Evolutionary conservation across 92 coral and sea anemone species (phyloP).

Genomic region (Bergia sp.): DNA sequence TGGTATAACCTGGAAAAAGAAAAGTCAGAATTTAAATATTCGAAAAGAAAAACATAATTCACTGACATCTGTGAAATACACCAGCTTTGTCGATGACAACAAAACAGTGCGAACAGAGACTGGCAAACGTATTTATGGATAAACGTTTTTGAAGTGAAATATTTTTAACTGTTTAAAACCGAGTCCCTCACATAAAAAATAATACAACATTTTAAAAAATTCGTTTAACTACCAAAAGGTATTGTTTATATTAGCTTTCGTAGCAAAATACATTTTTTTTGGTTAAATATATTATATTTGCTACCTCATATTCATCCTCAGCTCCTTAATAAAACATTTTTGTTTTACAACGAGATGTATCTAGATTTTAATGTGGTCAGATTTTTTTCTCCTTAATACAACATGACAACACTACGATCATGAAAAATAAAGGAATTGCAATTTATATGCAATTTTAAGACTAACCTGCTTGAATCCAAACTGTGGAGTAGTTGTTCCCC

Average conservation of each 20-base stretch:
- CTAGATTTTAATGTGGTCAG: neutral
- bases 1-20: conserved; percentile 74
- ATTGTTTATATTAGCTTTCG: too few species aligned
- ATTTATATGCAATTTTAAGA: neutral
- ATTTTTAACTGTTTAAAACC: too few species aligned
- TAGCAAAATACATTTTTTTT: too few species aligned
- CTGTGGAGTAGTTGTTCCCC: conserved; percentile 83
- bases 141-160: too few species aligned
- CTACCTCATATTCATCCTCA: too few species aligned
- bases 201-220: too few species aligned
- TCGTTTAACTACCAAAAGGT: too few species aligned
- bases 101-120: neutral
- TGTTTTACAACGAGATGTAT: too few species aligned
- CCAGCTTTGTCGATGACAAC: neutral
- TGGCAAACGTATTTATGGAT: too few species aligned
- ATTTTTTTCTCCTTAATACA: neutral
- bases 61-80: neutral
- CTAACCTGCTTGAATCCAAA: conserved; percentile 92
- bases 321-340: too few species aligned
- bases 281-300: too few species aligned
- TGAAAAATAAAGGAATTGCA: neutral
- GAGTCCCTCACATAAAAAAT: too few species aligned
- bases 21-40: neutral
- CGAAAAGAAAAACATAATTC: neutral
- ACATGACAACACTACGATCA: neutral